Percentiles rank a stretch among this genome's conserved stretches.
These are phyloP conservation scores for Lepus timidus DNA, from an alignment of 2,113 vertebrate species.

Conservation along the genomic window DNA sequence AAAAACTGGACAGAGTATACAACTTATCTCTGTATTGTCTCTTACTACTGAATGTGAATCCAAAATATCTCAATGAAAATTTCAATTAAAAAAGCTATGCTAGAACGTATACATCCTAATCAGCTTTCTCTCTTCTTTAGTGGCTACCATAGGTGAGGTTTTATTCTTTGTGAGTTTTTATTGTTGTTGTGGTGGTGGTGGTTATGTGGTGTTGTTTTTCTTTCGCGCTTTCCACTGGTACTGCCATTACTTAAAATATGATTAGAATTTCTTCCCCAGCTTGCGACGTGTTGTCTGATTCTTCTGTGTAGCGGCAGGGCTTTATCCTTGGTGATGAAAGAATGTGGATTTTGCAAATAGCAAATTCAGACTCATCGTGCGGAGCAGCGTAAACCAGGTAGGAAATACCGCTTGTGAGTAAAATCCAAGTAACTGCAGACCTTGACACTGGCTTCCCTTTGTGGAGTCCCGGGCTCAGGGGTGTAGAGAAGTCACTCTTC, in stretches of 20 bases:
- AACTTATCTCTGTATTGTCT: background rate
- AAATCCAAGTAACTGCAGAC: conserved; percentile 24
- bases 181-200: too few species aligned
- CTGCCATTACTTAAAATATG: conserved; percentile 29
- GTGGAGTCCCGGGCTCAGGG: background rate
- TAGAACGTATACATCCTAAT: background rate
- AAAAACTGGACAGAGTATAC: background rate
- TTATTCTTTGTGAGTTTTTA: too few species aligned
- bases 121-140: background rate
- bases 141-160: background rate
- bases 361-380: background rate
- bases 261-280: conserved; percentile 43
- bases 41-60: background rate
- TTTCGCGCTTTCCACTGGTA: conserved; percentile 8
- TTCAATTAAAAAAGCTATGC: background rate
- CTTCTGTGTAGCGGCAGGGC: background rate
- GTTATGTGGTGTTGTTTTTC: background rate
- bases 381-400: background rate
- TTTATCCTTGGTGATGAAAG: background rate
- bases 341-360: conserved; percentile 35
- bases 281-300: background rate
- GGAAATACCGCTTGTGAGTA: background rate
- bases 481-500: background rate
- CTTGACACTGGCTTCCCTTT: background rate
- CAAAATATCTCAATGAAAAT: background rate